Percentiles rank a stretch among this genome's conserved stretches.
These are phyloP conservation scores for Ferrisia virgata DNA, from an alignment of 2,888 invertebrate genomes.

Conservation along the genomic window DNA sequence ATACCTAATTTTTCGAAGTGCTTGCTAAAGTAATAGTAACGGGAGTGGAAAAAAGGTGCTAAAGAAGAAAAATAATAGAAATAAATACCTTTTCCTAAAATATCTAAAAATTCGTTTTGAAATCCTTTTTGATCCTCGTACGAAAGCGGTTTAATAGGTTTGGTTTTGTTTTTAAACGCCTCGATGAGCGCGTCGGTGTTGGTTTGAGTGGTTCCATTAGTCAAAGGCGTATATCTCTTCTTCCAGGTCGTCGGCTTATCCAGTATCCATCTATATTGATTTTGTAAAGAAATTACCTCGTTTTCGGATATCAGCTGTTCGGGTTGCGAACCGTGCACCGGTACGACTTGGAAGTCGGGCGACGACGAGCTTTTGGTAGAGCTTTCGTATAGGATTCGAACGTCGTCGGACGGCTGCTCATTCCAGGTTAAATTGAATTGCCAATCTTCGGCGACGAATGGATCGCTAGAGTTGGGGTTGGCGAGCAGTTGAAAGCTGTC, in stretches of 20 bases:
- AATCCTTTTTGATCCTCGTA: slow-evolving; percentile 56
- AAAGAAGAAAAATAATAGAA: background rate
- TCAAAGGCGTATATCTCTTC: slow-evolving; percentile 27
- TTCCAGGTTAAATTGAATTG: slow-evolving; percentile 8
- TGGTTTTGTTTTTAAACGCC: slow-evolving; percentile 41
- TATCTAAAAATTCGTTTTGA: slow-evolving; percentile 72
- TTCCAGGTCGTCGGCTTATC: slow-evolving; percentile 37
- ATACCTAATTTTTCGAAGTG: too few species aligned
- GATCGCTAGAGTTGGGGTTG: background rate
- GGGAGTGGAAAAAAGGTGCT: background rate
- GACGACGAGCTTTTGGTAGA: slow-evolving; percentile 16
- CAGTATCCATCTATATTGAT: slow-evolving; percentile 41
- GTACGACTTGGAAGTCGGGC: slow-evolving; percentile 21
- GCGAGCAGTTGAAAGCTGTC: background rate
- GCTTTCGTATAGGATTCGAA: background rate
- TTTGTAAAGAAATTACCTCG: slow-evolving; percentile 36
- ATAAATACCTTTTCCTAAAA: slow-evolving; percentile 74
- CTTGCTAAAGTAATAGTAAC: background rate
- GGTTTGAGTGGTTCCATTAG: background rate
- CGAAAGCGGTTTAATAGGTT: slow-evolving; percentile 24
- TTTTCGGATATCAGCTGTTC: slow-evolving; percentile 40
- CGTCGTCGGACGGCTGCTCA: background rate
- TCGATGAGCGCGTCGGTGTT: slow-evolving; percentile 26
- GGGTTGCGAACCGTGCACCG: slow-evolving; percentile 22
- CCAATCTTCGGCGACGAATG: background rate